These are phyloP conservation scores for Salvelinus sp. DNA, from an alignment of 2,113 vertebrate species.

Conservation along the genomic window DNA sequence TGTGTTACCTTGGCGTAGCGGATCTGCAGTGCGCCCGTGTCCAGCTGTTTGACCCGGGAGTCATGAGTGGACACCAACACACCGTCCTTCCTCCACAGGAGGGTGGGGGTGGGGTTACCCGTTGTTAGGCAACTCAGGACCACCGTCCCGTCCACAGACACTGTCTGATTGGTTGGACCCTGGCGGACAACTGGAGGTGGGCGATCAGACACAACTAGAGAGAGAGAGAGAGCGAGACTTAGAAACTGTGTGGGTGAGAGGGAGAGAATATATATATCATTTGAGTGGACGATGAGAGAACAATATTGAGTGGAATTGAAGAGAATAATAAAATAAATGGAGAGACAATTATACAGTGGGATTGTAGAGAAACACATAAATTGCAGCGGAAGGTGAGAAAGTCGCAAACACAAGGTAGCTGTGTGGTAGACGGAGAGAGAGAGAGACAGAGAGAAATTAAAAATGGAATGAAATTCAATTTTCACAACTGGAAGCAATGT, in stretches of 20 bases:
- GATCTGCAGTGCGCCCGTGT: conserved; percentile 88
- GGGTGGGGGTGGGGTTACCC: conserved; percentile 86
- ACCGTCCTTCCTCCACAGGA: conserved; percentile 95
- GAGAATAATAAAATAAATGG: neutral
- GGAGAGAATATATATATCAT: neutral
- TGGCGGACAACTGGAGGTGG: conserved; percentile 95
- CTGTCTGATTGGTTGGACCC: conserved; percentile 94
- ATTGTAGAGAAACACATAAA: conserved; percentile 28
- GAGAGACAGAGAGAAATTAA: conserved; percentile 25
- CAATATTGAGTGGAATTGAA: neutral
- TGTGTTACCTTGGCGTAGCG: conserved; percentile 90
- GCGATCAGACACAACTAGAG: conserved; percentile 92
- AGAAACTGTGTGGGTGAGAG: no score
- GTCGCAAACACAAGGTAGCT: conserved; percentile 31
- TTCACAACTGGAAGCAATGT: conserved; percentile 87
- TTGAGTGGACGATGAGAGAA: no score
- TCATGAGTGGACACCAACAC: conserved; percentile 89
- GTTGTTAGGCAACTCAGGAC: conserved; percentile 85
- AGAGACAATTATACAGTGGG: neutral
- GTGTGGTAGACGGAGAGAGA: conserved; percentile 26
- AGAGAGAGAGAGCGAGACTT: neutral
- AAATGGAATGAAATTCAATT: conserved; percentile 60
- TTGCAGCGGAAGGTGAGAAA: conserved; percentile 27
- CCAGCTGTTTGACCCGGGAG: conserved; percentile 91
- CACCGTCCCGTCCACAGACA: conserved; percentile 91